These are phyloP conservation scores for Felis chaus DNA, from an alignment of 2,113 vertebrate species.

Conservation along the genomic window DNA sequence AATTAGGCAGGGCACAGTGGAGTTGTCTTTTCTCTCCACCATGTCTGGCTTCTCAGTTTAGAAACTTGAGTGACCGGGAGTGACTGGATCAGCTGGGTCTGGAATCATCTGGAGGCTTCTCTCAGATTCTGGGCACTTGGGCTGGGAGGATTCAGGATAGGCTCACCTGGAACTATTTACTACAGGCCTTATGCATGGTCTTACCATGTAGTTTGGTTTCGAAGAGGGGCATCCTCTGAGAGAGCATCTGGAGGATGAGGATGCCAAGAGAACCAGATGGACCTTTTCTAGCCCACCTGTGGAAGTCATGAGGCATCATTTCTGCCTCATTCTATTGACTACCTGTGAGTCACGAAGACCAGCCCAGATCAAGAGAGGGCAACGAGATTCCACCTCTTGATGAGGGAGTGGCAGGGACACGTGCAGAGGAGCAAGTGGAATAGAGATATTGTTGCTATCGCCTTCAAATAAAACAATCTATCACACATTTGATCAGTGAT, in stretches of 20 bases:
- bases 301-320: neutral
- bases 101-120: neutral
- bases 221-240: neutral
- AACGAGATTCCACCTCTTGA: neutral
- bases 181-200: neutral
- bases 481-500: neutral
- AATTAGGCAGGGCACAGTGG: neutral
- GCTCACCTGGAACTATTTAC: neutral
- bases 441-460: neutral
- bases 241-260: neutral
- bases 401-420: neutral
- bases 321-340: neutral
- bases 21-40: neutral
- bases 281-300: neutral
- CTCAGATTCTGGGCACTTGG: neutral
- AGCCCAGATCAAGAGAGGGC: neutral
- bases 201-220: neutral
- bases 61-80: neutral
- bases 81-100: neutral
- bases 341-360: neutral
- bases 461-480: neutral
- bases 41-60: neutral
- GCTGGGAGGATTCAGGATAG: neutral
- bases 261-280: neutral
- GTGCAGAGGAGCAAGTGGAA: neutral